phyloP scores from a whole-genome alignment of 2,113 vertebrate species.

The Ranitomeya imitator region DNA sequence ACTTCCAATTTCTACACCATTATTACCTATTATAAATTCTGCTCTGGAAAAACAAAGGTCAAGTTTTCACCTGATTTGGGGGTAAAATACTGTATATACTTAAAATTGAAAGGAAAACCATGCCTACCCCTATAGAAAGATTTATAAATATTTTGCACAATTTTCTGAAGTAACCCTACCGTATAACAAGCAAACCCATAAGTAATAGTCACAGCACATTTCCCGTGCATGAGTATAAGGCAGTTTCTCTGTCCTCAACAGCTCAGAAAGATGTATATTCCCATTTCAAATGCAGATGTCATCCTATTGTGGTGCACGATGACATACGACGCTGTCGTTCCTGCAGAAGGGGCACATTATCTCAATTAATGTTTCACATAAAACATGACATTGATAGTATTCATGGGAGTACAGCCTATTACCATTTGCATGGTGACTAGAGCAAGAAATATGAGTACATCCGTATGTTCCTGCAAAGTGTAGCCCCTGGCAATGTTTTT shows the following conservation, averaged over 20 bases:
- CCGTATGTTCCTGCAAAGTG: slow-evolving; percentile 71
- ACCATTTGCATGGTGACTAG: slow-evolving; percentile 77
- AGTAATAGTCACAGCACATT: background rate
- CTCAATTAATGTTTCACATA: slow-evolving; percentile 74
- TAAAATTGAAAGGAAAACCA: background rate
- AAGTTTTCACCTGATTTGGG: background rate
- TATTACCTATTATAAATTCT: too few species aligned
- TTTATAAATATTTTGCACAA: background rate
- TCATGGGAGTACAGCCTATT: slow-evolving; percentile 74
- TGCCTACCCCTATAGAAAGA: background rate
- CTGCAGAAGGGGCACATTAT: slow-evolving; percentile 69
- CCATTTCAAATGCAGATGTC: slow-evolving; percentile 61
- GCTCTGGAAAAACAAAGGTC: background rate
- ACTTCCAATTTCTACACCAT: too few species aligned
- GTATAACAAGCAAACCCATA: background rate
- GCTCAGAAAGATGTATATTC: background rate
- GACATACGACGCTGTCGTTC: slow-evolving; percentile 64
- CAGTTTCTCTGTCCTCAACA: background rate
- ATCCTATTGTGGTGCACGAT: slow-evolving; percentile 65
- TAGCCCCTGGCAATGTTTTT: slow-evolving; percentile 77
- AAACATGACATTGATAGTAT: slow-evolving; percentile 71
- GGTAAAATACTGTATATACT: background rate
- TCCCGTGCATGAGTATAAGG: background rate
- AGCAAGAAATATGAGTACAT: slow-evolving; percentile 72
- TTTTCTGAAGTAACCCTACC: too few species aligned